Conservation (phyloP, 2,797 vertebrate genomes). For the Chrosomus eos region DNA sequence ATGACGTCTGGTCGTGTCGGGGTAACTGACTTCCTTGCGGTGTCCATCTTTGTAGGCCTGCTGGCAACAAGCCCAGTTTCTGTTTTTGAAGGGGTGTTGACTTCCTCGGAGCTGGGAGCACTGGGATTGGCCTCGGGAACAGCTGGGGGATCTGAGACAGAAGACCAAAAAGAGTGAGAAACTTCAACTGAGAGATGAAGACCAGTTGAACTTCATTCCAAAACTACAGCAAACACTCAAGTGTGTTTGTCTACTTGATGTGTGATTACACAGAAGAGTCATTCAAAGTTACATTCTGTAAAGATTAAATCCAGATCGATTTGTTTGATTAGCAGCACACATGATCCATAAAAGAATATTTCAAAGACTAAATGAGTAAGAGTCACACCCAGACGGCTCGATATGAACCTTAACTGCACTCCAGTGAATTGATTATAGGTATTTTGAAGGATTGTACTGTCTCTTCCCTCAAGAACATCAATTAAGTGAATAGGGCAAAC, state of each 20-base stretch:
- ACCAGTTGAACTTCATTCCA: slow-evolving; percentile 43
- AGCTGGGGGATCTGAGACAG: slow-evolving; percentile 62
- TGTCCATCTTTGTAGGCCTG: slow-evolving; percentile 60
- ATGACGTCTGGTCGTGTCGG: slow-evolving; percentile 66
- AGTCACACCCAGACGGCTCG: background rate
- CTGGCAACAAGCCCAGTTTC: slow-evolving; percentile 62
- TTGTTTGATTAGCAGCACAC: background rate
- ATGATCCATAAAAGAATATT: background rate
- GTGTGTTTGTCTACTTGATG: slow-evolving; percentile 45
- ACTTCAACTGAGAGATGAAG: slow-evolving; percentile 45
- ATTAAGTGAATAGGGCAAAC: slow-evolving; percentile 20
- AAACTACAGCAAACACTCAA: background rate
- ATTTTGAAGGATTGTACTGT: slow-evolving; percentile 37
- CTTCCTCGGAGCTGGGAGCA: slow-evolving; percentile 67
- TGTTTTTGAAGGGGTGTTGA: slow-evolving; percentile 64
- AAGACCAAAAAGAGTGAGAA: slow-evolving; percentile 38
- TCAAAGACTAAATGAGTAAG: background rate
- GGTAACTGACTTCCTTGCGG: slow-evolving; percentile 50
- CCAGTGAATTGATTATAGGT: background rate
- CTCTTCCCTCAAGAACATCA: slow-evolving; percentile 41
- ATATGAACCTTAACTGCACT: background rate
- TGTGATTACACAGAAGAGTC: slow-evolving; percentile 27
- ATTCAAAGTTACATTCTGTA: slow-evolving; percentile 4
- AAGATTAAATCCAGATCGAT: slow-evolving; percentile 47
- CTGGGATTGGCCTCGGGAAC: slow-evolving; percentile 57